Percentiles rank a stretch among this genome's conserved stretches.
phyloP scores from a whole-genome alignment of 1,140 invertebrate species.

The Apocrypta bakeri region DNA sequence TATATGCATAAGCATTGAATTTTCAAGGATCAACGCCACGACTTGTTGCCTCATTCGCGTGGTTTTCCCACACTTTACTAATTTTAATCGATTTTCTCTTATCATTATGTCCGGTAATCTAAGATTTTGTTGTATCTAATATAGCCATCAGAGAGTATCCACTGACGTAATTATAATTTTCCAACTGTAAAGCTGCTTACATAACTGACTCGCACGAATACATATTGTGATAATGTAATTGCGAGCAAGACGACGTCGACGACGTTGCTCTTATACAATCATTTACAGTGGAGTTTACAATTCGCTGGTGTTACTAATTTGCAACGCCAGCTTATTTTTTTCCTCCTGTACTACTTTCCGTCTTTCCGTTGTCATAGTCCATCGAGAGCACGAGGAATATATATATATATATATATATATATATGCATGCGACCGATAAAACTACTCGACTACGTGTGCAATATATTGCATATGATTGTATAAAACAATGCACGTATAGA shows the following conservation, averaged over 20 bases:
- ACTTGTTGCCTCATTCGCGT: slow-evolving; percentile 10
- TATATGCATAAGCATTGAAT: no score
- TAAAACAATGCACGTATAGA: no score
- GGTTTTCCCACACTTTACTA: slow-evolving; percentile 42
- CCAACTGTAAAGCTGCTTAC: slow-evolving; percentile 10
- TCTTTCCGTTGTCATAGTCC: no score
- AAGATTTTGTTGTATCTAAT: slow-evolving; percentile 20
- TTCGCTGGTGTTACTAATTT: background rate
- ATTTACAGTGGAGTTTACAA: slow-evolving; percentile 6
- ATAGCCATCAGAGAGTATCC: background rate
- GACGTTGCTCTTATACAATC: background rate
- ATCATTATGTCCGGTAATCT: slow-evolving; percentile 5
- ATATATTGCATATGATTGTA: no score
- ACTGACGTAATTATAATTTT: slow-evolving; percentile 35
- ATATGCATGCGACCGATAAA: no score
- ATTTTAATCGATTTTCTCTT: slow-evolving; percentile 21
- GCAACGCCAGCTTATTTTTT: background rate
- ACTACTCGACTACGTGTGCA: no score
- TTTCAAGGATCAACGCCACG: background rate
- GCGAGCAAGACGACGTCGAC: background rate
- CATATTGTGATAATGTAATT: background rate
- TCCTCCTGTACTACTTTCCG: background rate
- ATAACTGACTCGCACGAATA: background rate
- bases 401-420: no score
- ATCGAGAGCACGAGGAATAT: no score